A percentile compares a stretch with the other conserved stretches of the same genome.
phyloP scores from a whole-genome alignment of 2,113 vertebrate genomes.

The Galbula dea region DNA sequence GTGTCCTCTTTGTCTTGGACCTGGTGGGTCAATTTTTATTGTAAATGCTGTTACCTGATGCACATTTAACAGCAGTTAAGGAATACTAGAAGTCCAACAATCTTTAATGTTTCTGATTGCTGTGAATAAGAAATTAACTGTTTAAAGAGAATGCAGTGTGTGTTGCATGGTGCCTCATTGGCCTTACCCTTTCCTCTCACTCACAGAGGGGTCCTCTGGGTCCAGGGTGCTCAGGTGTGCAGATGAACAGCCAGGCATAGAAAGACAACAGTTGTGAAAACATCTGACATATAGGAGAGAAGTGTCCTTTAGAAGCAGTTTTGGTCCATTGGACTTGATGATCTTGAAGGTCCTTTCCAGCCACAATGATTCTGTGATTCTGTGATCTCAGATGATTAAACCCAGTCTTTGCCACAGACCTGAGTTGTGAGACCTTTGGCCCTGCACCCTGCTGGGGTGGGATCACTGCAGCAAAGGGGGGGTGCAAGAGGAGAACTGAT shows the following conservation, averaged over 20 bases:
- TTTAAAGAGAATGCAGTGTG: background rate
- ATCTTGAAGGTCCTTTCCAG: too few species aligned
- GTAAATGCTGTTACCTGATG: background rate
- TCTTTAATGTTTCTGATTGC: background rate
- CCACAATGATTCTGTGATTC: too few species aligned
- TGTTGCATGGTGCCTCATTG: background rate
- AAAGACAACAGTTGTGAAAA: background rate
- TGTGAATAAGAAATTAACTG: background rate
- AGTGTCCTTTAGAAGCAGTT: background rate
- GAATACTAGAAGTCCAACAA: background rate
- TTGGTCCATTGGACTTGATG: background rate
- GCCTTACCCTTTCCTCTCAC: background rate
- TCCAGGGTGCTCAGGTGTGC: background rate
- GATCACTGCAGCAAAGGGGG: background rate
- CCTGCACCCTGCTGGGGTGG: rapidly evolving
- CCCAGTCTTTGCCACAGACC: background rate
- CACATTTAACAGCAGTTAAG: background rate
- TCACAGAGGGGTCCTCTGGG: background rate
- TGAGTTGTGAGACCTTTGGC: background rate
- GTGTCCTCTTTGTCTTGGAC: background rate
- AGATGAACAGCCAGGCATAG: background rate
- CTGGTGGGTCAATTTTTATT: background rate
- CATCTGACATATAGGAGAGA: background rate
- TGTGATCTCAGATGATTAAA: background rate
- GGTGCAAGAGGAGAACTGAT: background rate